Conservation (phyloP, 1,140 invertebrate genomes). For the Bombus sylvicola region DNA sequence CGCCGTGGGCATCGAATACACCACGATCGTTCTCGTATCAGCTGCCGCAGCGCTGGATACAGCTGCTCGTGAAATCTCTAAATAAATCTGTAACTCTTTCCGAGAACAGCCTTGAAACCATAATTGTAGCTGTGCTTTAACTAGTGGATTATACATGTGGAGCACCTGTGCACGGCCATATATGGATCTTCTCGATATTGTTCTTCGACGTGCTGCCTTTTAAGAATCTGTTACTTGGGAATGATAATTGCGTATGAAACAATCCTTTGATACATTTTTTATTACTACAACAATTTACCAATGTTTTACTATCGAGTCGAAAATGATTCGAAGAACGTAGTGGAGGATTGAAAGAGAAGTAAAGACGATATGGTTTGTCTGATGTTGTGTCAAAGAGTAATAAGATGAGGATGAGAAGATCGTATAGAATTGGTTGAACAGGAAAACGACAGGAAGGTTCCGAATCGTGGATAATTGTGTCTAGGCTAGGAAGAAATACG, state of each 20-base stretch:
- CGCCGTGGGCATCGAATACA: neutral
- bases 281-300: no score
- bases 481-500: constrained; percentile 44
- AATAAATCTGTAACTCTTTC: constrained; percentile 46
- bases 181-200: neutral
- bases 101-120: constrained; percentile 15
- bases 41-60: constrained; percentile 1
- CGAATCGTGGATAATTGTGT: constrained; percentile 63
- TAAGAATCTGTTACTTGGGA: neutral
- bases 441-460: neutral
- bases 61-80: constrained; percentile 44
- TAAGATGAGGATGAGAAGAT: neutral
- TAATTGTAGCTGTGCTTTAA: constrained; percentile 20
- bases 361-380: neutral
- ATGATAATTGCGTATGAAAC: neutral
- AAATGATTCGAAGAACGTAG: neutral
- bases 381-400: neutral
- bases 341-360: neutral
- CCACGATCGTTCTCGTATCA: neutral
- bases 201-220: neutral
- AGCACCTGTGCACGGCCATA: constrained; percentile 25
- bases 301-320: neutral
- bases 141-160: constrained; percentile 15
- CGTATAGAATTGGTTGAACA: no score
- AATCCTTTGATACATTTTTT: neutral